Evolutionary conservation across 92 coral and sea anemone species (phyloP).

Genomic region (Epizoanthus scotinus): DNA sequence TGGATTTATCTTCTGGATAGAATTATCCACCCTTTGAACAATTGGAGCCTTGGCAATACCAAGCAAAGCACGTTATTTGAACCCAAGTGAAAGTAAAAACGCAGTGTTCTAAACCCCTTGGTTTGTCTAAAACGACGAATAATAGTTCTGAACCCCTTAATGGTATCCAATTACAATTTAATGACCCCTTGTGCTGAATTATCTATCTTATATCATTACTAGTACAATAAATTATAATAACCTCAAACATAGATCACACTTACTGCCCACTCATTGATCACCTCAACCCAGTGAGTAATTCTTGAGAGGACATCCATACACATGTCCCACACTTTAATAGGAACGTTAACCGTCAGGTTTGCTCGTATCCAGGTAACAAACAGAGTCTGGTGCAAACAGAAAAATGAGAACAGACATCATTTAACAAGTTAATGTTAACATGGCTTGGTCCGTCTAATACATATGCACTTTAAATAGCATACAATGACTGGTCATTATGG

Average conservation of each 20-base stretch:
- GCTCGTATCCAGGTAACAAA: constrained; percentile 99
- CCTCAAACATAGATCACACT: constrained; percentile 12
- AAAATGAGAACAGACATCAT: background rate
- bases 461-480: background rate
- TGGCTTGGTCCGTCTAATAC: too few relatives aligned
- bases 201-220: background rate
- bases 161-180: background rate
- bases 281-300: constrained; percentile 93
- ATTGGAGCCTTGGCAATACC: too few relatives aligned
- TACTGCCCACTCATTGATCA: constrained; percentile 94
- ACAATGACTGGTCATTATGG: too few relatives aligned
- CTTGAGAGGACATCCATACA: constrained; percentile 84
- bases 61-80: too few relatives aligned
- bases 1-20: too few relatives aligned
- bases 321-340: constrained; percentile 85
- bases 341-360: constrained; percentile 84
- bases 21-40: too few relatives aligned
- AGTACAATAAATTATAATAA: background rate
- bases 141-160: too few relatives aligned
- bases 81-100: too few relatives aligned
- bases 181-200: too few relatives aligned
- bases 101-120: too few relatives aligned
- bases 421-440: background rate
- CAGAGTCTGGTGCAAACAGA: constrained; percentile 60
- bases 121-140: too few relatives aligned